These are phyloP conservation scores for Hydraecia micacea DNA, from an alignment of 2,888 invertebrate genomes.

Conservation along the genomic window DNA sequence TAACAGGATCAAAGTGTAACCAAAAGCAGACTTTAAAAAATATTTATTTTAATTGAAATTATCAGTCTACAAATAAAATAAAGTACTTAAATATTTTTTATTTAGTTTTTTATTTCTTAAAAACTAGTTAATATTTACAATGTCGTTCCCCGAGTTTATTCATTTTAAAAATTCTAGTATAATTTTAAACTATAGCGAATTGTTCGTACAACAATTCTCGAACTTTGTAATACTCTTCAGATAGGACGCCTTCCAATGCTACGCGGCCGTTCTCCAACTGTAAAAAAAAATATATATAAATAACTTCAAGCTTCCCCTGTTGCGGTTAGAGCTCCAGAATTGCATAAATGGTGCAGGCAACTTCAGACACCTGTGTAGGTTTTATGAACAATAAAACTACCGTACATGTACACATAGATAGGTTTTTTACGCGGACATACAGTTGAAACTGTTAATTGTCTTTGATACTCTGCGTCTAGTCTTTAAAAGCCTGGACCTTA, in stretches of 20 bases:
- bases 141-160: not conserved
- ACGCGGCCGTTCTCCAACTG: conserved; percentile 98
- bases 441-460: too few relatives aligned
- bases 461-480: too few relatives aligned
- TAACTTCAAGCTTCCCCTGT: not conserved
- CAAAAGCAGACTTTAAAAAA: not conserved
- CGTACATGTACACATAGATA: too few relatives aligned
- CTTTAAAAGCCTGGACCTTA: too few relatives aligned
- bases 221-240: conserved; percentile 98
- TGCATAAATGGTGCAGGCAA: not conserved
- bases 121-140: conserved; percentile 39
- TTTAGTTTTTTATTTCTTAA: conserved; percentile 26
- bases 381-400: not conserved
- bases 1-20: not conserved
- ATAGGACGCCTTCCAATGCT: conserved; percentile 97
- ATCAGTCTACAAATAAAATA: not conserved
- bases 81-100: not conserved
- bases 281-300: conserved; percentile 9
- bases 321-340: not conserved
- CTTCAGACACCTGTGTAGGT: not conserved
- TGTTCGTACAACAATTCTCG: conserved; percentile 98
- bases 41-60: too few relatives aligned
- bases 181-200: conserved; percentile 96
- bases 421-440: too few relatives aligned
- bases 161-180: not conserved